Percentiles rank a stretch among this genome's conserved stretches.
These are phyloP conservation scores for Drosophila tripunctata DNA, from an alignment of 2,888 invertebrate species.

Conservation along the genomic window DNA sequence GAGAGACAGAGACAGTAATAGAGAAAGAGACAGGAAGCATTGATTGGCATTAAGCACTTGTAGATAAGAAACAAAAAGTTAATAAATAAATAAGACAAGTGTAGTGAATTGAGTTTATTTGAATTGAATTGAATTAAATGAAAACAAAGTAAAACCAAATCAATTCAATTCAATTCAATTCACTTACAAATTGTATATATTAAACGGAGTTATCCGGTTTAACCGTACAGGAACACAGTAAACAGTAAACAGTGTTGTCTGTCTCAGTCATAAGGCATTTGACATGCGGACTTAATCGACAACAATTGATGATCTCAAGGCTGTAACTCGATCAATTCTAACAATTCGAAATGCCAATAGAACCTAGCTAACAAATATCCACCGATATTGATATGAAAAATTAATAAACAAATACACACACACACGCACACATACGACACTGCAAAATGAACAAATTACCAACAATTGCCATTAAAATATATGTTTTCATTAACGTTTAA, in stretches of 20 bases:
- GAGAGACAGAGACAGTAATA: background rate
- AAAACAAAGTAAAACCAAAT: conserved; percentile 3
- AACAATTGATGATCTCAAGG: conserved; percentile 62
- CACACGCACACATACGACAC: conserved; percentile 8
- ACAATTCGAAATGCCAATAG: conserved; percentile 25
- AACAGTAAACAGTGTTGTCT: conserved; percentile 3
- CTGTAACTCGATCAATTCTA: conserved; percentile 35
- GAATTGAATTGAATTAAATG: conserved; percentile 51
- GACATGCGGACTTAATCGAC: conserved; percentile 42
- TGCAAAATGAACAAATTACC: conserved; percentile 56
- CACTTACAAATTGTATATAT: conserved; percentile 64
- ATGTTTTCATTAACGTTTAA: conserved; percentile 65
- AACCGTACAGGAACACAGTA: conserved; percentile 27
- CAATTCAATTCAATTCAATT: conserved; percentile 56
- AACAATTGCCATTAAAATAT: conserved; percentile 64
- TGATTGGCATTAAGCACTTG: conserved; percentile 46
- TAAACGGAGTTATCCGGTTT: conserved; percentile 62
- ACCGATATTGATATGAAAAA: conserved; percentile 27
- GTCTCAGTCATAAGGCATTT: conserved; percentile 1
- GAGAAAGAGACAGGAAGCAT: background rate
- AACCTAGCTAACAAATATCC: conserved; percentile 21
- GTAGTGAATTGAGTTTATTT: conserved; percentile 18
- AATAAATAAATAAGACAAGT: conserved; percentile 12
- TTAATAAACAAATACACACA: conserved; percentile 19
- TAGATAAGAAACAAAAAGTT: conserved; percentile 13